phyloP scores from a whole-genome alignment of 1,140 invertebrate species.

The Tribolium castaneum region DNA sequence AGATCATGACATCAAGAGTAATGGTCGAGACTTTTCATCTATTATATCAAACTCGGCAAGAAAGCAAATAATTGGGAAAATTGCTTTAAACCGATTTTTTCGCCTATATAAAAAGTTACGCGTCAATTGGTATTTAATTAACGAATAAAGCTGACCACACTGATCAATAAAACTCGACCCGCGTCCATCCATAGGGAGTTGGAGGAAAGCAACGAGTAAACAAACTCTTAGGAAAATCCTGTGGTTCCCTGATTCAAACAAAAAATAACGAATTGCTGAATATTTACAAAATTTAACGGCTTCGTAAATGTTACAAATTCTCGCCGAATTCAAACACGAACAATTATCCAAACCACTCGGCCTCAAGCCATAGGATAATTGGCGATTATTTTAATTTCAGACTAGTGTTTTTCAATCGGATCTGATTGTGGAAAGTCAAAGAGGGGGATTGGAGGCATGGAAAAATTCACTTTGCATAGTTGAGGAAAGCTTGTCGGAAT shows the following conservation, averaged over 20 bases:
- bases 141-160: constrained; percentile 33
- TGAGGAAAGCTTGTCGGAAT: constrained; percentile 36
- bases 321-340: background rate
- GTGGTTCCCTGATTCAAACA: constrained; percentile 3
- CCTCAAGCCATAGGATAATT: background rate
- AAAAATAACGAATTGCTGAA: constrained; percentile 31
- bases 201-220: constrained; percentile 14
- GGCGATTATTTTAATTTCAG: background rate
- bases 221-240: constrained; percentile 32
- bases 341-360: background rate
- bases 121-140: constrained; percentile 36
- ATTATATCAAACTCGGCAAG: constrained; percentile 24
- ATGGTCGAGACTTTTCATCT: constrained; percentile 38
- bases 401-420: background rate
- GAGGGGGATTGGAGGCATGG: background rate
- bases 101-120: background rate
- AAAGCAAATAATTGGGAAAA: constrained; percentile 39
- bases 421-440: background rate
- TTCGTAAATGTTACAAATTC: background rate
- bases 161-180: constrained; percentile 33
- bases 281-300: constrained; percentile 24
- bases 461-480: constrained; percentile 15
- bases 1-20: constrained; percentile 45
- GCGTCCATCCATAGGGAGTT: constrained; percentile 19
- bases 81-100: constrained; percentile 22